Evolutionary conservation across 2,888 invertebrate genomes (phyloP).

Genomic region (Sinelater perroti): DNA sequence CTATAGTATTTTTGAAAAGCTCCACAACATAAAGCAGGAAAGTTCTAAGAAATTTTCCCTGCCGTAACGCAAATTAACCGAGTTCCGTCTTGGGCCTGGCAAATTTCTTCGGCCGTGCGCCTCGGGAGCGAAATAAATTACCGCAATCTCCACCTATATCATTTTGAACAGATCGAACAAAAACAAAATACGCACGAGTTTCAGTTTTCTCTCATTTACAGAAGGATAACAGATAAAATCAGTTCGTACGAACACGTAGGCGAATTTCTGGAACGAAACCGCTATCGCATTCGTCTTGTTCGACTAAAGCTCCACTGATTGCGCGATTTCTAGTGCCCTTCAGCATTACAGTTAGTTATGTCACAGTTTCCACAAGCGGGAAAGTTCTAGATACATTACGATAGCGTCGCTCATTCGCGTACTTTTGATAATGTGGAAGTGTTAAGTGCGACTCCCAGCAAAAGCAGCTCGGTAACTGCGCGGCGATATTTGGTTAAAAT

Average conservation of each 20-base stretch:
- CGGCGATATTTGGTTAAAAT: slow-evolving; percentile 45
- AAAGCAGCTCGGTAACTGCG: no score
- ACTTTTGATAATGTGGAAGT: not conserved
- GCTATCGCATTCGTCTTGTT: slow-evolving; percentile 23
- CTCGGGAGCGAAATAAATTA: not conserved
- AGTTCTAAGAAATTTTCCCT: no score
- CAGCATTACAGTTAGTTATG: slow-evolving; percentile 12
- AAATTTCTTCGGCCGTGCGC: no score
- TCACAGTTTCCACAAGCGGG: slow-evolving; percentile 7
- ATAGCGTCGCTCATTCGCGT: not conserved
- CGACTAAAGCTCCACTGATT: slow-evolving; percentile 19
- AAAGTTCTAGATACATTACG: slow-evolving; percentile 8
- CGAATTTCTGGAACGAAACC: slow-evolving; percentile 14
- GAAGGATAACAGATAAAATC: slow-evolving; percentile 16
- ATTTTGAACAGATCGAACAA: not conserved
- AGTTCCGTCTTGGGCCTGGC: no score
- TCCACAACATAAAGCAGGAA: no score
- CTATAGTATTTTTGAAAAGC: no score
- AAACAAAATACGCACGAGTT: slow-evolving; percentile 4
- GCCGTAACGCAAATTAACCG: no score
- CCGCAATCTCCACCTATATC: not conserved
- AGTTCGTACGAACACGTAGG: slow-evolving; percentile 13
- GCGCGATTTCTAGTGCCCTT: slow-evolving; percentile 23
- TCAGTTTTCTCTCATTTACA: not conserved
- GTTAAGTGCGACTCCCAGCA: not conserved